Evolutionary conservation across 2,888 invertebrate genomes (phyloP), one percentile per base, ranked within the genome.

Genomic region (Caprella mutica): DNA sequence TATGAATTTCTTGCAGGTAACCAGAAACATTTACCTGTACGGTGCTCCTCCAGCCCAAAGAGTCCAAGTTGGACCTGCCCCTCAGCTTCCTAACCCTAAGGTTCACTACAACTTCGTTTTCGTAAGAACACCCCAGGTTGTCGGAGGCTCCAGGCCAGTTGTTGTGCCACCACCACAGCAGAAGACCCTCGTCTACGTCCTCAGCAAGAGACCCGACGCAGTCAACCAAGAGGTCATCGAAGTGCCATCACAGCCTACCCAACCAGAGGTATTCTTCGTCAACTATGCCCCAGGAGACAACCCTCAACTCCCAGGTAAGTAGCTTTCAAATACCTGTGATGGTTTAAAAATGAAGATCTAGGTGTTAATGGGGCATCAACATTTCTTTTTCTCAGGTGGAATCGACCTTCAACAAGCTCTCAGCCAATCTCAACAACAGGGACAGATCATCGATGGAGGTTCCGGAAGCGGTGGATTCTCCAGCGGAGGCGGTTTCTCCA

Each of bases 21-120:
- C 48, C 5, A 27, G 48, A 27, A 48, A 48, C 48, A 48, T 48
- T 26, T 48, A 48, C 48, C 48, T 48, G 17, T 48, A 48, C 30
- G 48, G 29, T 5, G 48, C 48, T 5, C 48, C 48, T 9, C 48
- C 48, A 9, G 48, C 48, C 48, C 48, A 27, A 6, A 27, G 19
- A 30, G 6, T 30, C 5, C 48, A 27, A 27, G 29, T 48, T 5
- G 48, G 48, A 8, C 48, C 48, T 4, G 29, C 48, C 19, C 48
- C 48, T 6, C 21, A 27, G 9, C 48, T 48, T 8, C 48, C 48
- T 2, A 29, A 46, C 27, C 46, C 46, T 1, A 46, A 46, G 17
- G 46, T 46, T 5, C 46, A 46, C 46, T 46, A 46, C 27, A 46
- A 46, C 43, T 43, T 43, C 24, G 43, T 43, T 12, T 43, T 43